These are phyloP conservation scores for Pedionomus torquatus DNA, from an alignment of 2,113 vertebrate species.

Conservation along the genomic window DNA sequence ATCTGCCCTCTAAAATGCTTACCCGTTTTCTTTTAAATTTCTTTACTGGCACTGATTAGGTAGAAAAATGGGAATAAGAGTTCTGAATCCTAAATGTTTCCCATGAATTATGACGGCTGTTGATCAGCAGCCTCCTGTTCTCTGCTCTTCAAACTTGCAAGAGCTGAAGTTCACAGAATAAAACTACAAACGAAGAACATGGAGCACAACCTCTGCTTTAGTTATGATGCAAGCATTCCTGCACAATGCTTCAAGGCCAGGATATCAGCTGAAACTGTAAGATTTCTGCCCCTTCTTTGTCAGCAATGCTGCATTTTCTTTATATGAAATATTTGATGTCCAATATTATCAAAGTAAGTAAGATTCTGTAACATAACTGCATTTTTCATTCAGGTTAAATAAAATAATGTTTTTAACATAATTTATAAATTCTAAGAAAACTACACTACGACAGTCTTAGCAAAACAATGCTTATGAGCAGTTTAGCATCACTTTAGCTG, in stretches of 20 bases:
- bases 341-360: neutral
- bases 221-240: neutral
- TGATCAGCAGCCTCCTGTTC: neutral
- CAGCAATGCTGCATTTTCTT: neutral
- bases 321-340: neutral
- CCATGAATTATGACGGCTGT: neutral
- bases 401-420: neutral
- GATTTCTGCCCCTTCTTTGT: neutral
- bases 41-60: neutral
- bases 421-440: neutral
- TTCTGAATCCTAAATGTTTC: neutral
- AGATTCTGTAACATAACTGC: neutral
- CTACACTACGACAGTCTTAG: neutral
- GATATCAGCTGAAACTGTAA: rapidly evolving
- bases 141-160: neutral
- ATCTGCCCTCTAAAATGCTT: neutral
- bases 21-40: neutral
- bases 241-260: neutral
- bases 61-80: neutral
- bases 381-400: neutral
- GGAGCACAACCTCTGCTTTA: neutral
- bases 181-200: neutral
- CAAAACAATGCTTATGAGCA: neutral
- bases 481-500: neutral
- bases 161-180: neutral